Conservation (phyloP, 2,113 vertebrate genomes). For the Vidua chalybeata region DNA sequence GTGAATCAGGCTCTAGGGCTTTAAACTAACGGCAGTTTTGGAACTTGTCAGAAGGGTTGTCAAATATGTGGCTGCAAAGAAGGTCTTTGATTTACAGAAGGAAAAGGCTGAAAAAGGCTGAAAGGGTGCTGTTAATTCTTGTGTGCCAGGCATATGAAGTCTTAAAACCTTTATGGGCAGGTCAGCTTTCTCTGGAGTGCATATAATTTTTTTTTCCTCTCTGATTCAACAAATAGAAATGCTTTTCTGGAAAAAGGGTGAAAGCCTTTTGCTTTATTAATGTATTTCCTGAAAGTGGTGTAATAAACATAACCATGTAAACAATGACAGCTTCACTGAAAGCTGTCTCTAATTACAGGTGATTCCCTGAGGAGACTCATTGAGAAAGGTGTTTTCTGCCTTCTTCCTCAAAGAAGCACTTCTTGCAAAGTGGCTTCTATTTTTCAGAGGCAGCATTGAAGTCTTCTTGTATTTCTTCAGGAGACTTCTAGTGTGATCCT, state of each 20-base stretch:
- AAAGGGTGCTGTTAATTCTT: constrained; percentile 54
- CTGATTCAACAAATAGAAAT: not conserved
- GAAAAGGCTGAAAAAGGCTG: constrained; percentile 49
- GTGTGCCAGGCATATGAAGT: constrained; percentile 27
- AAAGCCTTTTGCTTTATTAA: not conserved
- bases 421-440: not conserved
- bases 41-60: constrained; percentile 67
- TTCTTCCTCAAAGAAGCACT: not conserved
- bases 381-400: constrained; percentile 1
- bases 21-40: constrained; percentile 61
- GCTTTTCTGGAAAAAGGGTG: not conserved
- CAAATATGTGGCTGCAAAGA: constrained; percentile 62
- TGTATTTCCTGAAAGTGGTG: not conserved
- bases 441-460: not conserved
- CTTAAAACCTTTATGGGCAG: constrained; percentile 3
- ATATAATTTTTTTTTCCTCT: not conserved
- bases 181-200: constrained; percentile 49
- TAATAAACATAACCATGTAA: constrained; percentile 16
- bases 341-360: not conserved
- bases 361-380: not conserved
- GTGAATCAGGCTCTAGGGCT: constrained; percentile 32
- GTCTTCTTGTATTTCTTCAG: not conserved
- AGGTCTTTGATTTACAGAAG: constrained; percentile 62
- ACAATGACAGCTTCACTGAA: not conserved
- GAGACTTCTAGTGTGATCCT: not conserved